Percentiles rank a stretch among this genome's conserved stretches.
phyloP scores from a whole-genome alignment of 2,797 vertebrate genomes.

The Onychomys arenicola region DNA sequence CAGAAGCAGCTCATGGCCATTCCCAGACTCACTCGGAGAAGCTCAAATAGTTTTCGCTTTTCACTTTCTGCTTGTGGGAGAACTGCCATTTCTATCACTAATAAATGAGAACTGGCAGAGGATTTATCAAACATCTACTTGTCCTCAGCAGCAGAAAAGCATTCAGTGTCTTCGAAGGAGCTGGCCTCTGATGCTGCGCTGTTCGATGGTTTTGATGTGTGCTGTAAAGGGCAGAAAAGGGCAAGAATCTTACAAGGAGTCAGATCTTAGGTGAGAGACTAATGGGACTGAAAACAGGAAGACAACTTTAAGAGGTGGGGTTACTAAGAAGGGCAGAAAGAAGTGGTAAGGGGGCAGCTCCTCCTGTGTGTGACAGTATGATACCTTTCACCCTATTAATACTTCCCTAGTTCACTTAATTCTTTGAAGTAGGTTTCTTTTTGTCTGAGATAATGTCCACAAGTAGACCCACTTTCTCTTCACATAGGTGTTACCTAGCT shows the following conservation, averaged over 20 bases:
- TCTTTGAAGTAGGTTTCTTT: slow-evolving; percentile 26
- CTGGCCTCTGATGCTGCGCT: slow-evolving; percentile 55
- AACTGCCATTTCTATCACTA: slow-evolving; percentile 46
- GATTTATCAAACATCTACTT: slow-evolving; percentile 22
- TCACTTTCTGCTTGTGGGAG: slow-evolving; percentile 24
- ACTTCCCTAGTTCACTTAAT: slow-evolving; percentile 27
- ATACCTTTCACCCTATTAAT: not conserved
- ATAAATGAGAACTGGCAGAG: slow-evolving; percentile 29
- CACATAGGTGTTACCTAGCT: not conserved
- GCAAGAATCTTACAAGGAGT: slow-evolving; percentile 58
- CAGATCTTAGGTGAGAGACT: slow-evolving; percentile 46
- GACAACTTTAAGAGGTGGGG: slow-evolving; percentile 9
- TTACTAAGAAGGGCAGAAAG: slow-evolving; percentile 27
- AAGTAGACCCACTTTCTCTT: not conserved
- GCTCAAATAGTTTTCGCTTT: slow-evolving; percentile 16
- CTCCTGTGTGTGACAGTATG: not conserved
- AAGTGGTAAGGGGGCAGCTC: rapidly evolving
- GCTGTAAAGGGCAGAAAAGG: slow-evolving; percentile 62
- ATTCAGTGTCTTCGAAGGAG: slow-evolving; percentile 41
- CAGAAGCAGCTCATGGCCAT: not conserved
- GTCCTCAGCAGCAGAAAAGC: slow-evolving; percentile 26
- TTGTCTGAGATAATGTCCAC: slow-evolving; percentile 25
- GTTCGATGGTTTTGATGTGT: slow-evolving; percentile 60
- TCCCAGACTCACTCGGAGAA: not conserved
- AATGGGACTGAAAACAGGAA: slow-evolving; percentile 51